These are phyloP conservation scores for Todus mexicanus DNA, from an alignment of 2,797 vertebrate genomes.

Conservation along the genomic window DNA sequence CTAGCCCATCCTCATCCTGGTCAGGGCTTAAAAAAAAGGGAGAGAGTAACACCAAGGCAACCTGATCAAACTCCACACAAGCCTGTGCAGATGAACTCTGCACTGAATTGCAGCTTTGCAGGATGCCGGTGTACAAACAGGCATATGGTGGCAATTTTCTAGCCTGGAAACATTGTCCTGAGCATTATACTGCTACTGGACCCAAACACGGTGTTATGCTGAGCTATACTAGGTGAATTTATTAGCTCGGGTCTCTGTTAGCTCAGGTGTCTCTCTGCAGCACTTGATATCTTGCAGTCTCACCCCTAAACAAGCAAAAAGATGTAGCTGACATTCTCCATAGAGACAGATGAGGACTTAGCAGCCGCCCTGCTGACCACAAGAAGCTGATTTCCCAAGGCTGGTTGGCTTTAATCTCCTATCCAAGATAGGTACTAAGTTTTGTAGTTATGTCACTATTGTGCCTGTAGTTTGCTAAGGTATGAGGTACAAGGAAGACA, in stretches of 20 bases:
- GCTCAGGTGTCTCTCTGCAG: neutral
- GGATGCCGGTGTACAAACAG: neutral
- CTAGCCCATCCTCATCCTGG: neutral
- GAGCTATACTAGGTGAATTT: neutral
- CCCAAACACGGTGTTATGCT: neutral
- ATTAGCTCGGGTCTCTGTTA: neutral
- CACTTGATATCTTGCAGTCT: neutral
- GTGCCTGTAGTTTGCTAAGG: neutral
- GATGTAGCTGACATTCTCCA: neutral
- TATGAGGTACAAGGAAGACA: neutral
- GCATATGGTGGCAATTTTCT: neutral
- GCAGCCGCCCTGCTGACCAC: neutral
- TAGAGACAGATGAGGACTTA: neutral
- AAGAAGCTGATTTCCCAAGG: neutral
- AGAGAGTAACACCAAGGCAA: neutral
- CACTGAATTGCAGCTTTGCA: neutral
- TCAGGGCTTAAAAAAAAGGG: neutral
- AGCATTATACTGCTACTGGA: neutral
- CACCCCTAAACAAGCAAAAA: neutral
- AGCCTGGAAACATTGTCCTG: neutral
- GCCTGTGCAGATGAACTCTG: neutral
- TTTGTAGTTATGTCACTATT: neutral
- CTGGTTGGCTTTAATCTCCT: neutral
- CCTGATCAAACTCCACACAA: neutral
- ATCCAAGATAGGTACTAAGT: neutral